phyloP scores from a whole-genome alignment of 2,797 vertebrate genomes.

The Chrysocyon brachyurus region DNA sequence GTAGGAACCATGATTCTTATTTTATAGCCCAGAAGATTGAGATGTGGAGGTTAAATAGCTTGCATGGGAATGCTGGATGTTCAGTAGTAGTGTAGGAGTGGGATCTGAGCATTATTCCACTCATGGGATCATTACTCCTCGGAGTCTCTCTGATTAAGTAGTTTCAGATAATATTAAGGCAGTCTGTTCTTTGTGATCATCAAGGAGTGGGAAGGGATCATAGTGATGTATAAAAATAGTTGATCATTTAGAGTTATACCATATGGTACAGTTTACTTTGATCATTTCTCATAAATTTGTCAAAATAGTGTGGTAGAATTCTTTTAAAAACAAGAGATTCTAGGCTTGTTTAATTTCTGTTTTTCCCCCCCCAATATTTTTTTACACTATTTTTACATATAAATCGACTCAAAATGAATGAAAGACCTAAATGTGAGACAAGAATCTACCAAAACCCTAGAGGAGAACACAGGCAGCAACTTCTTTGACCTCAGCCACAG shows the following conservation, averaged over 20 bases:
- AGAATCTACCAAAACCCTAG: too few relatives aligned
- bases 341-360: background rate
- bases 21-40: conserved; percentile 7
- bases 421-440: too few relatives aligned
- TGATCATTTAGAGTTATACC: conserved; percentile 41
- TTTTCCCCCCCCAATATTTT: background rate
- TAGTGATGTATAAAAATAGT: conserved; percentile 13
- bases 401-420: too few relatives aligned
- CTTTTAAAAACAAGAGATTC: background rate
- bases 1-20: background rate
- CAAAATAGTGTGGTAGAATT: background rate
- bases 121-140: background rate
- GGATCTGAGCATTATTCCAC: background rate
- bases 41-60: background rate
- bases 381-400: background rate
- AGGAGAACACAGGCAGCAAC: too few relatives aligned
- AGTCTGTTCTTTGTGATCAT: background rate
- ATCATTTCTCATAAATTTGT: conserved; percentile 42
- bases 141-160: background rate
- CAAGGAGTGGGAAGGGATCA: background rate
- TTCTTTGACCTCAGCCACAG: too few relatives aligned
- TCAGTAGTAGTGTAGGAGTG: background rate
- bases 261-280: background rate
- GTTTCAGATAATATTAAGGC: background rate
- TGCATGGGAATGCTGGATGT: background rate